phyloP scores from a whole-genome alignment of 37 sponge, comb jelly and placozoan genomes.

The Halisarca cf. caerulea region DNA sequence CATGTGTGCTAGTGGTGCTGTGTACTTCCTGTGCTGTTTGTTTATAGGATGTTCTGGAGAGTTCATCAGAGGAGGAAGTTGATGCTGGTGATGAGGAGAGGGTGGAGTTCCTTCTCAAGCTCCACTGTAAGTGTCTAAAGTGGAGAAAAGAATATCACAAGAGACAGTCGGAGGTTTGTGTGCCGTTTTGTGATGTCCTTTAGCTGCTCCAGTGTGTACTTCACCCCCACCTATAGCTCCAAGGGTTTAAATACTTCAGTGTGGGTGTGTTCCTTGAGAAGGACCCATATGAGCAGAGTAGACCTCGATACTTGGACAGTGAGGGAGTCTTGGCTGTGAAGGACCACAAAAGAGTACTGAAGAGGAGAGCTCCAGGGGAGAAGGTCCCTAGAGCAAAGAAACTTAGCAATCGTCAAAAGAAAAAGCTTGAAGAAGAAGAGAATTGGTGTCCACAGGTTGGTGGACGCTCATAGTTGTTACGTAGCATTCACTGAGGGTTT shows the following conservation, averaged over 20 bases:
- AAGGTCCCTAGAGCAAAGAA: background rate
- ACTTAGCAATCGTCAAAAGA: background rate
- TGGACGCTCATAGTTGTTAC: too few species aligned
- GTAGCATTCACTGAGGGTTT: too few species aligned
- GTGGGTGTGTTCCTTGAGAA: constrained; percentile 49
- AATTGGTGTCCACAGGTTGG: constrained; percentile 10
- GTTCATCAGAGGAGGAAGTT: background rate
- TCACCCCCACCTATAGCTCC: constrained; percentile 16
- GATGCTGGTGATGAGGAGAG: constrained; percentile 40
- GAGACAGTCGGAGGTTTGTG: constrained; percentile 34
- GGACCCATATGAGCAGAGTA: constrained; percentile 41
- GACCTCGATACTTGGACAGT: background rate
- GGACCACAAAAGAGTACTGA: background rate
- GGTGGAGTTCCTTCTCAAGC: constrained; percentile 55
- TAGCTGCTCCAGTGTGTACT: background rate
- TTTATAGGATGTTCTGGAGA: background rate
- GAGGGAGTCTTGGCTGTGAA: background rate
- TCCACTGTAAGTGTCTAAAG: constrained; percentile 53
- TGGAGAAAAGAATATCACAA: constrained; percentile 46
- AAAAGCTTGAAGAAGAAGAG: background rate
- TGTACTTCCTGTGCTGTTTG: too few species aligned
- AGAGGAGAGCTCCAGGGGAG: background rate
- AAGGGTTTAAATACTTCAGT: constrained; percentile 60
- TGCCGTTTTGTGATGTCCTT: background rate
- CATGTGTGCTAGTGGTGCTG: too few species aligned